These are phyloP conservation scores for Genyomyrus donnyi DNA, from an alignment of 2,113 vertebrate species.

Conservation along the genomic window DNA sequence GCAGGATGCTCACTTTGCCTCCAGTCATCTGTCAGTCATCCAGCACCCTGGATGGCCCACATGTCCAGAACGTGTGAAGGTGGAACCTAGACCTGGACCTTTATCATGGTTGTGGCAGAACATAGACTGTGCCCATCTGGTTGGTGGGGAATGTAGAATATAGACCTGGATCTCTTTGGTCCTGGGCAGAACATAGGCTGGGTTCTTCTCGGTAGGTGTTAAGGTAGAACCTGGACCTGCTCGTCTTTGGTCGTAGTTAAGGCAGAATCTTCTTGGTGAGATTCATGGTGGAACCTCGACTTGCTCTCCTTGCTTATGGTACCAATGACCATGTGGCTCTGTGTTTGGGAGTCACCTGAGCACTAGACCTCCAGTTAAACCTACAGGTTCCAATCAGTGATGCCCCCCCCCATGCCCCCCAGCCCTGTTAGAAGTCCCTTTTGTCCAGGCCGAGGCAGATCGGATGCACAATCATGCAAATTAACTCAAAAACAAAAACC, in stretches of 20 bases:
- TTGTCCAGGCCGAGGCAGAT: conserved; percentile 28
- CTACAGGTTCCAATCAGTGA: background rate
- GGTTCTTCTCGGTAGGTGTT: background rate
- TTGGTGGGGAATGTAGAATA: background rate
- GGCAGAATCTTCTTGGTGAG: background rate
- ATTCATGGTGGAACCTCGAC: background rate
- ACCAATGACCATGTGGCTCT: background rate
- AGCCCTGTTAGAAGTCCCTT: conserved; percentile 39
- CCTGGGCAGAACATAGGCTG: background rate
- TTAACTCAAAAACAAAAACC: conserved; percentile 10
- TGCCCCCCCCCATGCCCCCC: background rate
- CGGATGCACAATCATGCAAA: conserved; percentile 21
- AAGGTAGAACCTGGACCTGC: background rate
- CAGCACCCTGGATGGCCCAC: background rate
- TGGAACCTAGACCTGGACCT: background rate
- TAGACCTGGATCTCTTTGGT: background rate
- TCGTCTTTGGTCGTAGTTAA: background rate
- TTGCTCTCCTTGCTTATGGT: background rate
- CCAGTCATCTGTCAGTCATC: background rate
- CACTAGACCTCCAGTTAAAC: background rate
- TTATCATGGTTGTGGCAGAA: background rate
- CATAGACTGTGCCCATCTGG: background rate
- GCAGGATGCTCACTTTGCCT: background rate
- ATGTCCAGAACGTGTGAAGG: background rate
- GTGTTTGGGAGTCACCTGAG: background rate